Evolutionary conservation across 2,113 vertebrate species (phyloP), one percentile per base, ranked within the genome.

Genomic region (Forbesichthys agassizii): DNA sequence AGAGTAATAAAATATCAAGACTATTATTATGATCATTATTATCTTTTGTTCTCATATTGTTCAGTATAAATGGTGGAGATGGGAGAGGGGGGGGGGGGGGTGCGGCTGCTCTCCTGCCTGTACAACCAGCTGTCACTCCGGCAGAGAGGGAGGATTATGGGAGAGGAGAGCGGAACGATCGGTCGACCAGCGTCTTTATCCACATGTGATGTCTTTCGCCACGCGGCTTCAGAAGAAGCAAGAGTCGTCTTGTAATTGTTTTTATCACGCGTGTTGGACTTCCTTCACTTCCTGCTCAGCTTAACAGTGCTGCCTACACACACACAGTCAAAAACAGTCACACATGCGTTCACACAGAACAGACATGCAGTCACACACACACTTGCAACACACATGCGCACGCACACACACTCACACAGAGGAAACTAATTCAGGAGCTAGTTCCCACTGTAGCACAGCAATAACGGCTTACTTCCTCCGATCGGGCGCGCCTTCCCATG

Each of bases 1-100:
- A 94, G 94, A 93, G 92, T 98, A 99, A 95, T 96, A 98, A 98
- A 98, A 98, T 96, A 97, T 94, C 93, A 93, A 94, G 90, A 91
- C 88, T 90, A 90, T 92, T 90, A 90, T 92, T 88, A 82, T 88
- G 77, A 79, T 84, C 86, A 81, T 86, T 82, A 85, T 91, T 80
- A 84, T 95, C 90, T 92, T 94, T 94, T 90, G 93, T 84, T 75
- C 89, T 92, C 88, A 88, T 91, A 93, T 88, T 91, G 89, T 95
- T 94, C 94, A 93, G 91, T 92, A 93, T 79, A 93, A 92, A 88
- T 91, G 93, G 92, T 91, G 93, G 94, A 93, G 94, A 94, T 87
- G 64, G 75, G 79, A 47, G 51, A 53, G 83, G 84, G 71, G 54
- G 79, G 76, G 79, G 66, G 47, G 64, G 54, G 53, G 73, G 48